These are phyloP conservation scores for Callipepla californica DNA, from an alignment of 2,113 vertebrate genomes.

Conservation along the genomic window DNA sequence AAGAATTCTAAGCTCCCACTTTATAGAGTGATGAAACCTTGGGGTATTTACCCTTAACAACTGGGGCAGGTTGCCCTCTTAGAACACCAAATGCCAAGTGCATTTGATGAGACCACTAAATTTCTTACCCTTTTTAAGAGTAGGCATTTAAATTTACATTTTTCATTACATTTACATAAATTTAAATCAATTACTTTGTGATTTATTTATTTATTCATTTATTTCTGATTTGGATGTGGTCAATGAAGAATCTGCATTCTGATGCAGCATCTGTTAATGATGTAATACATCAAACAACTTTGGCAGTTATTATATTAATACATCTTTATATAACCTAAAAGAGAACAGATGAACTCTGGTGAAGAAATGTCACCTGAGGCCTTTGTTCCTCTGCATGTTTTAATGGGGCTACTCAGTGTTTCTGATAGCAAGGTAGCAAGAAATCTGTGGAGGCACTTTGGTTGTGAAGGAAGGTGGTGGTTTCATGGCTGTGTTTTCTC, in stretches of 20 bases:
- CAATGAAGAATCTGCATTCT: not conserved
- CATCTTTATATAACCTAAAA: not conserved
- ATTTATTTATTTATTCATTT: not conserved
- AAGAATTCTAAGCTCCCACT: not conserved
- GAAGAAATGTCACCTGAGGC: not conserved
- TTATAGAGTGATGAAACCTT: not conserved
- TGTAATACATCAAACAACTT: not conserved
- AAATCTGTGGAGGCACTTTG: not conserved
- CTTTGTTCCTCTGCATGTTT: not conserved
- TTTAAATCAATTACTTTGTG: not conserved
- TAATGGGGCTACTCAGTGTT: not conserved
- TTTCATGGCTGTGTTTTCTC: not conserved
- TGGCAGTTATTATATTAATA: not conserved
- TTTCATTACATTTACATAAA: no score
- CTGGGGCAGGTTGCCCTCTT: fast-evolving
- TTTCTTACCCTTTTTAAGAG: not conserved
- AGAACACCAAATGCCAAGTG: not conserved
- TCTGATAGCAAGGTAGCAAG: not conserved
- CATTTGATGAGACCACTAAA: not conserved
- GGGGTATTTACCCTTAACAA: not conserved
- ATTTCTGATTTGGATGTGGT: not conserved
- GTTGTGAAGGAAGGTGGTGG: not conserved
- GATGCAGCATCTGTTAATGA: not conserved
- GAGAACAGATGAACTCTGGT: not conserved
- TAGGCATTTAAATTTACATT: not conserved